A percentile compares a stretch with the other conserved stretches of the same genome.
phyloP scores from a whole-genome alignment of 2,797 vertebrate genomes.

The Platyrinchus mystaceus region DNA sequence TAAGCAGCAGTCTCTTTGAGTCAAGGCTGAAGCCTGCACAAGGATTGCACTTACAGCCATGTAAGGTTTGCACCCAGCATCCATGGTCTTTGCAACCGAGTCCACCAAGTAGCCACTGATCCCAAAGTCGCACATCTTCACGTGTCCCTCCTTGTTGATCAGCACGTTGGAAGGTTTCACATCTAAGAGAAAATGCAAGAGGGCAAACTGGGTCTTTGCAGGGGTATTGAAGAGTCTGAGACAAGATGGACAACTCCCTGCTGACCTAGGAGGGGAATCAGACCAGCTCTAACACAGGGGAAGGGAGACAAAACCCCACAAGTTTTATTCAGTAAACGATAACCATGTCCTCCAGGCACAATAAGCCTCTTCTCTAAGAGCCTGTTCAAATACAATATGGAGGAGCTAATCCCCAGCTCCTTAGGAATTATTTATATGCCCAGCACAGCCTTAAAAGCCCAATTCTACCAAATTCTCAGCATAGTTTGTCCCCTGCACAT shows the following conservation, averaged over 20 bases:
- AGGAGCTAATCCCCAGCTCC: neutral
- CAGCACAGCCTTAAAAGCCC: neutral
- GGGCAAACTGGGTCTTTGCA: neutral
- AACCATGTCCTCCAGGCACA: neutral
- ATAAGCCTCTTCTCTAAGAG: neutral
- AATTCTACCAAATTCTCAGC: neutral
- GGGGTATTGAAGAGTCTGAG: neutral
- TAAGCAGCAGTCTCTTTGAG: neutral
- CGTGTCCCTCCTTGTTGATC: conserved; percentile 81
- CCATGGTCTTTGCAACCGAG: conserved; percentile 80
- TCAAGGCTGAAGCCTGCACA: neutral
- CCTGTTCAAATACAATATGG: neutral
- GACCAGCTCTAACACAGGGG: neutral
- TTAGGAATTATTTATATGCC: neutral
- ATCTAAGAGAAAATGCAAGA: conserved; percentile 40
- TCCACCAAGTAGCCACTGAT: conserved; percentile 83
- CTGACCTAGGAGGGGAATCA: neutral
- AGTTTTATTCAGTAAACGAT: neutral
- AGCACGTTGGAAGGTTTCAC: conserved; percentile 83
- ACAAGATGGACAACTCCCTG: neutral
- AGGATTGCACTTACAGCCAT: conserved; percentile 76
- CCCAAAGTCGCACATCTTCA: conserved; percentile 83
- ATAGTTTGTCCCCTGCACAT: neutral
- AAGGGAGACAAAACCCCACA: neutral
- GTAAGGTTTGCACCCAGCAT: conserved; percentile 82